Conservation (phyloP, 1,140 invertebrate genomes). For the Hypothenemus hampei region DNA sequence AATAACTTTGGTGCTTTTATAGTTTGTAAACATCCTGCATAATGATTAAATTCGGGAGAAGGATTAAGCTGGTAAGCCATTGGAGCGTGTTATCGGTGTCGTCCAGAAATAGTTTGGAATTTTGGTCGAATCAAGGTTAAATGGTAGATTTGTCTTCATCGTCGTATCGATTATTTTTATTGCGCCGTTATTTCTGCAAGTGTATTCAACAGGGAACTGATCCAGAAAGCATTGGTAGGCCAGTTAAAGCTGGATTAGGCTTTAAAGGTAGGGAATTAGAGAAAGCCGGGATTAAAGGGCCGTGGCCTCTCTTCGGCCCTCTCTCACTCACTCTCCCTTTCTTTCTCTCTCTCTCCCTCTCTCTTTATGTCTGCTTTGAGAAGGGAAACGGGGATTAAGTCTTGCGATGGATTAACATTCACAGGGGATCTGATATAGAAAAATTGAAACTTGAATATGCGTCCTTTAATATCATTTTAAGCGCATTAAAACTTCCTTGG, state of each 20-base stretch:
- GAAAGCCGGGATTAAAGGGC: conserved; percentile 49
- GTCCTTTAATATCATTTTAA: conserved; percentile 19
- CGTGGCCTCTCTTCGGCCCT: conserved; percentile 32
- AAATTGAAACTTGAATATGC: conserved; percentile 35
- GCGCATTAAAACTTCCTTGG: conserved; percentile 2
- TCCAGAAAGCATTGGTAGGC: conserved; percentile 39
- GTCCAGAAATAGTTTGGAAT: conserved; percentile 32
- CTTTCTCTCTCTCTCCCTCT: conserved; percentile 29
- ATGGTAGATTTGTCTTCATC: too few relatives aligned
- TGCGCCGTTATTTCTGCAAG: conserved; percentile 20
- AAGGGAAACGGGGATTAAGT: conserved; percentile 43
- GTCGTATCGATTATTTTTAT: conserved; percentile 14
- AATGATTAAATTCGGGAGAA: conserved; percentile 38
- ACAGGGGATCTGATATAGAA: conserved; percentile 41
- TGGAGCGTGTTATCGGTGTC: conserved; percentile 41
- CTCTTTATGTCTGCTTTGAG: conserved; percentile 31
- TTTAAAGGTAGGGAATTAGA: conserved; percentile 49
- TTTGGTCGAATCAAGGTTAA: background rate
- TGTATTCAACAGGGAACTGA: conserved; percentile 28
- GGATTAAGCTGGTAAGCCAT: conserved; percentile 41
- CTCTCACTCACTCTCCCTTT: too few relatives aligned
- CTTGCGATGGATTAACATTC: conserved; percentile 42
- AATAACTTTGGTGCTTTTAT: conserved; percentile 1
- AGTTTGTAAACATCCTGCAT: conserved; percentile 17
- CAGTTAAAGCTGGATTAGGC: conserved; percentile 51